Conservation (phyloP, 1,140 invertebrate species). For the Portunus trituberculatus region DNA sequence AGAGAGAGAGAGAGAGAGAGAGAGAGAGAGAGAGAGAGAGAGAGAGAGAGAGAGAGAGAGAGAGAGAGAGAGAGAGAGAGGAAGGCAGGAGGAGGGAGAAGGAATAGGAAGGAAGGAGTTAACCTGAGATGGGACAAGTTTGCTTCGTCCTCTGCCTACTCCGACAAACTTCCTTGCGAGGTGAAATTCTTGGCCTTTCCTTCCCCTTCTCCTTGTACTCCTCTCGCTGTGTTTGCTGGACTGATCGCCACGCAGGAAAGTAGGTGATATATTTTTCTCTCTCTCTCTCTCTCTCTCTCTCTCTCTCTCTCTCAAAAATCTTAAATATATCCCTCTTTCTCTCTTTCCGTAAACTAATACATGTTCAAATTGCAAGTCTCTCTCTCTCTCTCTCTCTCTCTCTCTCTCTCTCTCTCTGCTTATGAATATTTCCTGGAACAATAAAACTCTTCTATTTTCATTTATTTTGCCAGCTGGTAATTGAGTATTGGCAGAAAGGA, state of each 20-base stretch:
- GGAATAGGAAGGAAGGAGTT: not conserved
- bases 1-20: not conserved
- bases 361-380: not conserved
- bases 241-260: no score
- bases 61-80: not conserved
- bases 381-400: constrained; percentile 20
- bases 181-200: no score
- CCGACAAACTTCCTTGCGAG: no score
- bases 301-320: no score
- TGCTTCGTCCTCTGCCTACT: no score
- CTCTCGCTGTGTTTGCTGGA: no score
- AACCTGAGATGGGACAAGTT: not conserved
- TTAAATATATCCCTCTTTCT: not conserved
- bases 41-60: not conserved
- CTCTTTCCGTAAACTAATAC: not conserved
- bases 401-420: not conserved
- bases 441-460: not conserved
- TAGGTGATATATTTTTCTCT: no score
- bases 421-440: not conserved
- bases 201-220: no score
- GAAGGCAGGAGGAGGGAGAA: not conserved
- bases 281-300: no score
- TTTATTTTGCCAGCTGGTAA: not conserved
- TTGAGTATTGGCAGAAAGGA: not conserved
- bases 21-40: not conserved